These are phyloP conservation scores for Lomographa bimaculata DNA, from an alignment of 2,888 invertebrate species.

Conservation along the genomic window DNA sequence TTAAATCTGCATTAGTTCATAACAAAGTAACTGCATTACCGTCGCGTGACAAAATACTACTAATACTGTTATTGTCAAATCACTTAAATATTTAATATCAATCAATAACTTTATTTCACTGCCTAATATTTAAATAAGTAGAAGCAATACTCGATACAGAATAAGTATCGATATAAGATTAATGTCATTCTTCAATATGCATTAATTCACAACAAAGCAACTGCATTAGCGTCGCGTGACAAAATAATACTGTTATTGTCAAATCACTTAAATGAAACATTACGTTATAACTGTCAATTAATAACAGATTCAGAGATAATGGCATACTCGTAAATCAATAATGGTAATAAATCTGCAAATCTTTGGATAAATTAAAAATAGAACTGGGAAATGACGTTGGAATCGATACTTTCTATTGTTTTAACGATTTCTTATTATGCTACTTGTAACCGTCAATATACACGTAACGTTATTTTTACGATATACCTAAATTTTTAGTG, in stretches of 20 bases:
- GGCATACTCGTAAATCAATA: slow-evolving; percentile 11
- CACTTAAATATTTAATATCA: no score
- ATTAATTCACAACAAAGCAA: no score
- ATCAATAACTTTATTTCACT: no score
- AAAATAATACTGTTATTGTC: slow-evolving; percentile 10
- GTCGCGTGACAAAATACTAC: slow-evolving; percentile 7
- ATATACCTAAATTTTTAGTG: no score
- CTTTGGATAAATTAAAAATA: slow-evolving; percentile 14
- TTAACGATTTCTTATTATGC: slow-evolving; percentile 23
- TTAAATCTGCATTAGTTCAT: no score
- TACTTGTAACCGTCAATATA: slow-evolving; percentile 24
- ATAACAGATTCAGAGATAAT: slow-evolving; percentile 18
- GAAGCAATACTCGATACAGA: no score
- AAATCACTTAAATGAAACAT: slow-evolving; percentile 1
- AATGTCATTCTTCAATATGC: no score
- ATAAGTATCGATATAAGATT: no score
- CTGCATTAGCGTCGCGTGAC: slow-evolving; percentile 8
- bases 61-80: neutral
- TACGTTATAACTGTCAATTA: slow-evolving; percentile 18
- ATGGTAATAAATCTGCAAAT: slow-evolving; percentile 10
- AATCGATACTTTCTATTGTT: slow-evolving; percentile 30
- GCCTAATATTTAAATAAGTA: no score
- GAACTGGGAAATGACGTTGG: slow-evolving; percentile 7
- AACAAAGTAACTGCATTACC: neutral
- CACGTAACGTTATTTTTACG: no score